phyloP scores from a whole-genome alignment of 2,113 vertebrate genomes.

The Numida meleagris region DNA sequence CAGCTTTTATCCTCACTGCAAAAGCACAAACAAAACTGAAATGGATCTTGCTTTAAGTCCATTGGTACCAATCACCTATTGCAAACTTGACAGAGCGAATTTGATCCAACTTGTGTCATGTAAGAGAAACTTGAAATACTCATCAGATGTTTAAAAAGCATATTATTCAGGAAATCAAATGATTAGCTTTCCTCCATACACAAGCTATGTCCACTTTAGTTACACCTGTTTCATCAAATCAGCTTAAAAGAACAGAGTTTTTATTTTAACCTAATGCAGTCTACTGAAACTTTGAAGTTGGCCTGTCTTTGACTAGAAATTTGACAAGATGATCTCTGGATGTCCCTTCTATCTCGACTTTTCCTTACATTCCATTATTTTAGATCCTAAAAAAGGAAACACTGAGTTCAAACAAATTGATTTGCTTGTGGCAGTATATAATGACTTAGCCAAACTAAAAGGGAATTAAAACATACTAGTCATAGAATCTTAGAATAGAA shows the following conservation, averaged over 20 bases:
- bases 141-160: neutral
- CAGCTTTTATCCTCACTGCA: neutral
- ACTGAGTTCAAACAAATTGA: rapidly evolving
- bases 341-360: neutral
- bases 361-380: neutral
- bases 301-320: rapidly evolving
- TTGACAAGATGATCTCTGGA: neutral
- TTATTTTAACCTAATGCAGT: neutral
- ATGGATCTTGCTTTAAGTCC: neutral
- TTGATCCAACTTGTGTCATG: neutral
- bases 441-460: neutral
- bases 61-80: neutral
- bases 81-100: neutral
- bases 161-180: neutral
- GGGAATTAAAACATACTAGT: neutral
- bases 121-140: neutral
- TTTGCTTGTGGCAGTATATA: neutral
- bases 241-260: neutral
- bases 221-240: neutral
- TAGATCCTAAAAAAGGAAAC: neutral
- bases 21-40: neutral
- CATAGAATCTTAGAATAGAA: too few species aligned
- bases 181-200: neutral
- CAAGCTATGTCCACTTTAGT: neutral
- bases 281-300: neutral